Evolutionary conservation across 2,113 vertebrate species (phyloP).

Genomic region (Opisthocomus hoazin): DNA sequence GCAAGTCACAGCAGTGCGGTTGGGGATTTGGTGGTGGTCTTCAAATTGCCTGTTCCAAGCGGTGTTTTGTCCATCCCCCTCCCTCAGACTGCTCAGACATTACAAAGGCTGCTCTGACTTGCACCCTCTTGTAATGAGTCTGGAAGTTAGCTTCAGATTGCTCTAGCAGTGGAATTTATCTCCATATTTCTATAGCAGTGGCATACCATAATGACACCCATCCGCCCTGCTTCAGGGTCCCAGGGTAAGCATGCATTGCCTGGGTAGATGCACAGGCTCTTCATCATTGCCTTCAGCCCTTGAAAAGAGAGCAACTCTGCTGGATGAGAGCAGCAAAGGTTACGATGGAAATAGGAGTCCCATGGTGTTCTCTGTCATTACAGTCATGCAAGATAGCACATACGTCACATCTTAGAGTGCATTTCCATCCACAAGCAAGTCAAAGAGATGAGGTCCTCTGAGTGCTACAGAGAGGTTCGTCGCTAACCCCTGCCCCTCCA

Average conservation of each 20-base stretch:
- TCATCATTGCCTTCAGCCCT: background rate
- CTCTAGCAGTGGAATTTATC: background rate
- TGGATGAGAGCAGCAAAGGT: background rate
- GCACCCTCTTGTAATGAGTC: background rate
- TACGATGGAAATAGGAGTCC: background rate
- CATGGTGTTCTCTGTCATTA: rapidly evolving
- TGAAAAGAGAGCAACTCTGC: background rate
- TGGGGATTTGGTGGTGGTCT: background rate
- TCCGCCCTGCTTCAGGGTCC: background rate
- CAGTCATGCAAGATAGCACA: rapidly evolving
- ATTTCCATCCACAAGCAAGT: background rate
- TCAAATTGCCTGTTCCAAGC: background rate
- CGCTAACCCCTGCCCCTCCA: background rate
- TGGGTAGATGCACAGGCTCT: background rate
- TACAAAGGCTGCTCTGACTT: background rate
- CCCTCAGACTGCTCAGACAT: background rate
- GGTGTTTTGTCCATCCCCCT: background rate
- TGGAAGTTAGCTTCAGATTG: background rate
- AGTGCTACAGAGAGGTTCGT: background rate
- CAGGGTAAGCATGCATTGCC: background rate
- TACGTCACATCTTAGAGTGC: background rate
- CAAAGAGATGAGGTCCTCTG: background rate
- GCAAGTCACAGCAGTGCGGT: rapidly evolving
- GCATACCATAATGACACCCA: background rate
- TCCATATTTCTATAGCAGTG: background rate